These are phyloP conservation scores for Catharus ustulatus DNA, from an alignment of 2,797 vertebrate species.

Conservation along the genomic window DNA sequence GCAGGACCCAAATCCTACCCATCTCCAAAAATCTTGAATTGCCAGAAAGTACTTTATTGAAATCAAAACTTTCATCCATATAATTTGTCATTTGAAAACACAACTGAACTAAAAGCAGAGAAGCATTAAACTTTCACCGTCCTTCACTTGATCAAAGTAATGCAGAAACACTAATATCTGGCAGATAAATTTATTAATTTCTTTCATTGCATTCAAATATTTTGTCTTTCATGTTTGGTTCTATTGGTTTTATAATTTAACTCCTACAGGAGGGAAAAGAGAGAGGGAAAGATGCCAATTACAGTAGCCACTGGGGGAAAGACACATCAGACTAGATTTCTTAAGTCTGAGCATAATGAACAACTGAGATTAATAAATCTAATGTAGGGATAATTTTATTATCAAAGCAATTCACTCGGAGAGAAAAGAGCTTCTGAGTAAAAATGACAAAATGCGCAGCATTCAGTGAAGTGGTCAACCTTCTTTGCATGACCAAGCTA, in stretches of 20 bases:
- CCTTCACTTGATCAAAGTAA: background rate
- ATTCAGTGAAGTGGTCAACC: background rate
- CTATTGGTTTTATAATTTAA: constrained; percentile 15
- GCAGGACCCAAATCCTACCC: background rate
- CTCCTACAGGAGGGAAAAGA: background rate
- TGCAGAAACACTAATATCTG: background rate
- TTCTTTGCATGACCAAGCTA: background rate
- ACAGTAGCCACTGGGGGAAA: background rate
- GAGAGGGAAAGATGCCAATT: background rate
- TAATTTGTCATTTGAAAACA: background rate
- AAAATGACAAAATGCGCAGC: background rate
- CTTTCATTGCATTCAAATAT: background rate
- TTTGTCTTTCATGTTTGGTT: constrained; percentile 11
- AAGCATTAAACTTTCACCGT: background rate
- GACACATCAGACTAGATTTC: background rate
- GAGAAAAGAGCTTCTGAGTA: background rate
- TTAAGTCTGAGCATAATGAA: background rate
- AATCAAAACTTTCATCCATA: background rate
- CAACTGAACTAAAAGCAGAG: background rate
- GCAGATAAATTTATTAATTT: background rate
- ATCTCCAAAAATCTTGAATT: background rate
- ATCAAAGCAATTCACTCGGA: background rate
- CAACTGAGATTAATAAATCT: background rate
- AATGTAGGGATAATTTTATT: constrained; percentile 18
- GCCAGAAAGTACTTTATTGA: background rate